Base-by-base conservation (phyloP, 1,140 invertebrate genomes). In the Drosophila triauraria region DNA sequence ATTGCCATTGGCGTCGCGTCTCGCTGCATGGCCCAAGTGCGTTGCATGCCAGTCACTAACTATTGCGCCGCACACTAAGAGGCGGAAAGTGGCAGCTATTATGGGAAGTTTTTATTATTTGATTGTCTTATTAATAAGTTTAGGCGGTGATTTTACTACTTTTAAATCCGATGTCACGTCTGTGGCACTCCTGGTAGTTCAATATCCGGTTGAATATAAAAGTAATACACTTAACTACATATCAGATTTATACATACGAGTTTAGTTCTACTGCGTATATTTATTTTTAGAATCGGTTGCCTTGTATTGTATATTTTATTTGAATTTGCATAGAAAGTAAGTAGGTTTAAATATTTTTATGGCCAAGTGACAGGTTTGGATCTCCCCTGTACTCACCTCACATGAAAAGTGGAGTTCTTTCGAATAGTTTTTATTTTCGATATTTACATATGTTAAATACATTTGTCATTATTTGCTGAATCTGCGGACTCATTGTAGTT, bases 1-100 rank as follows among this genome's bases (percentile, higher is more conserved):
- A 84, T 84, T 84, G 65, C 46, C 58, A 72, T 72, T 67, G 54
- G 38, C 43, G 35, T 13, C 35, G 12, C 35, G 35, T 38, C 35
- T 38, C 35, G 12, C 35, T 60, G 47, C 42, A 27, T 42, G 57
- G 47, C 48, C 44, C 47, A 79, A 67, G 13, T 83, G 80, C 64
- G 17, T 59, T 51, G 60, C 63, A 70, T 38, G 30, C 32, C 27
- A 43, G 43, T 65, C 32, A 70, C 27, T 48, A 30, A 40, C 25
- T 43, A 13, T 46, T 43, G 2, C 12, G 6, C 2, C 4, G 20
- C 48, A 40, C 61, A 10, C n/a, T 48, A 32, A 17, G 1, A 44
- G 10, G 2, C n/a, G 7, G 13, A 0, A 58, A 54, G 17, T 38
- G 8, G 27, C 13, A 25, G 47, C 12, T 48, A 2, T 25, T 9